Base-by-base conservation (phyloP, 2,888 invertebrate genomes). In the Lasioglossum pauxillum region DNA sequence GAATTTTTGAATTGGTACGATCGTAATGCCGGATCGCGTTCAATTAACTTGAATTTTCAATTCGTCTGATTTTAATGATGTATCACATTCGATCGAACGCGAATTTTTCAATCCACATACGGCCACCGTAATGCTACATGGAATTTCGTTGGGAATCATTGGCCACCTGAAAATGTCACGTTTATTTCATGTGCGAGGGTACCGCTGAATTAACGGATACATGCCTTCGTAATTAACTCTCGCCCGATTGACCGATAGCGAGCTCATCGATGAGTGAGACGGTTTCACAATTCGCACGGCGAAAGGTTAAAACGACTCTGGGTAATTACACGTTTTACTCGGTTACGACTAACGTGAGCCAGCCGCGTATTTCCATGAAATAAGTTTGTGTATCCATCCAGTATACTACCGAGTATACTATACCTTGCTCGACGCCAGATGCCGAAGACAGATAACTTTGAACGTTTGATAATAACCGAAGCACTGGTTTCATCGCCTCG, bases 271-370 rank as follows among this genome's bases (percentile, higher is more conserved):
- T 81, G 89, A 90, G 82, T 90, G 89, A 90, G 75, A 88, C 88
- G 81, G 49, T 91, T 91, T 91, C 89, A 83, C 88, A 88, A 91
- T 91, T 89, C 86, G 31, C 80, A 82, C 82, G 67, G 81, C 86
- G 44, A 90, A 89, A 91, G 87, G 91, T 90, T 91, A 85, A 79
- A 75, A 75, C 86, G 74, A 78, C 71, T 83, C 57, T 71, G 60
- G 74, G 78, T 91, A 91, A 91, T 90, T 91, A 86, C 87, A 91
- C 77, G 83, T 67, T 90, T 84, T 69, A 72, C 78, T 74, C 78
- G n/a, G 76, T 64, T 16, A 77, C 14, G 49, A 67, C n/a, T 35
- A 76, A 83, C 85, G 80, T 75, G 79, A 87, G 72, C 64, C 76
- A 73, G 74, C 0, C 74, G 53, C 79, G 38, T 71, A 89, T 91